phyloP scores from a whole-genome alignment of 2,888 invertebrate genomes.

The Germaria angustata region DNA sequence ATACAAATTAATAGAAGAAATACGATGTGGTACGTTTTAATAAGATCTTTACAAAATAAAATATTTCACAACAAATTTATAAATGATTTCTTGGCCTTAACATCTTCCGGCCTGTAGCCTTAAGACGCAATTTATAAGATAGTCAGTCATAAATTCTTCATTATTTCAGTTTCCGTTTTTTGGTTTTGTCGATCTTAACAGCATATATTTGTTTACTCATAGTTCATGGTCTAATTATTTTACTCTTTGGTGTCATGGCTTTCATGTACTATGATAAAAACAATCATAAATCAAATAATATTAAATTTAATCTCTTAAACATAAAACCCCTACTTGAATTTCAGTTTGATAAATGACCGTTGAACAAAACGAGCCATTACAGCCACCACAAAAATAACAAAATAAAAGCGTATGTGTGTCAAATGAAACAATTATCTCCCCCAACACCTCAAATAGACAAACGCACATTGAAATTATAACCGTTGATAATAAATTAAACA shows the following conservation, averaged over 20 bases:
- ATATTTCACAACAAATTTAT: too few species aligned
- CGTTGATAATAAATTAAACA: constrained; percentile 4
- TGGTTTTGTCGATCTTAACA: neutral
- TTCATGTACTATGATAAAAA: constrained; percentile 7
- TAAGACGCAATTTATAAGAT: neutral
- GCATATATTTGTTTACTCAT: neutral
- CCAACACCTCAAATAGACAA: constrained; percentile 17
- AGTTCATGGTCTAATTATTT: constrained; percentile 40
- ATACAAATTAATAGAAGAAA: too few species aligned
- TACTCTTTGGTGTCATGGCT: neutral
- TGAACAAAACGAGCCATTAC: neutral
- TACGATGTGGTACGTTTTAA: too few species aligned
- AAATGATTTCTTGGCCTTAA: too few species aligned
- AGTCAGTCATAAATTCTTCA: neutral
- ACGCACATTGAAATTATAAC: constrained; percentile 6
- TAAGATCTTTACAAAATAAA: too few species aligned
- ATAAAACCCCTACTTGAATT: constrained; percentile 7
- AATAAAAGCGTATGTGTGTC: constrained; percentile 29
- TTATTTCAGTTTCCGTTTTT: neutral
- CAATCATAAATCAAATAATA: neutral
- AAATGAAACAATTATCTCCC: constrained; percentile 31
- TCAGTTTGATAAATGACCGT: neutral
- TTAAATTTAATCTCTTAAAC: neutral
- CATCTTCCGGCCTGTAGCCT: neutral
- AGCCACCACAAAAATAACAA: constrained; percentile 11